Percentiles rank a stretch among this genome's conserved stretches.
These are phyloP conservation scores for Scortum barcoo DNA, from an alignment of 2,113 vertebrate species.

Conservation along the genomic window DNA sequence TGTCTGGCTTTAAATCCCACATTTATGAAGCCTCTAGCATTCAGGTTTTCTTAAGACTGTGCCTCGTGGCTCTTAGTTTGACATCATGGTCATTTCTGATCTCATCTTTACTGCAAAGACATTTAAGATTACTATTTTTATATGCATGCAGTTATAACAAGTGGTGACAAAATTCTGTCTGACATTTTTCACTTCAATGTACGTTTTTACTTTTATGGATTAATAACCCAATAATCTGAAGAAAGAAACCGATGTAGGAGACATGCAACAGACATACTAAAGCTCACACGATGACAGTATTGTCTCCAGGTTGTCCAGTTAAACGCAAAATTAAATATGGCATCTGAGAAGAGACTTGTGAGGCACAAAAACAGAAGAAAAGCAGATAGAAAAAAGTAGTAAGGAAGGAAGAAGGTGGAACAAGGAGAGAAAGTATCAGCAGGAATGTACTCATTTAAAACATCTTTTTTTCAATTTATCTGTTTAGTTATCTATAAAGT, in stretches of 20 bases:
- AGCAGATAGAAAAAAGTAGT: neutral
- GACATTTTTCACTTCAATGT: too few species aligned
- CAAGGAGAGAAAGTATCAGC: neutral
- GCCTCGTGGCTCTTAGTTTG: neutral
- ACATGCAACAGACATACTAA: neutral
- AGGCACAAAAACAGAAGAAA: neutral
- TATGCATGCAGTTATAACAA: neutral
- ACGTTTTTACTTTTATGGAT: neutral
- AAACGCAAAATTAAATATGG: neutral
- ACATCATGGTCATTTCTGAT: too few species aligned
- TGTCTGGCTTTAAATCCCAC: neutral
- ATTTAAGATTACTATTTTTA: too few species aligned
- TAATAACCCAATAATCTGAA: neutral
- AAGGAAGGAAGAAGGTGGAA: too few species aligned
- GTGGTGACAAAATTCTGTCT: too few species aligned
- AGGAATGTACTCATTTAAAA: too few species aligned
- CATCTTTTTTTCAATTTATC: too few species aligned
- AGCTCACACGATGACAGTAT: neutral
- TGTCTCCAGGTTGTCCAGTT: neutral
- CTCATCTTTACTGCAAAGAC: neutral
- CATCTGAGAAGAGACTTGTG: too few species aligned
- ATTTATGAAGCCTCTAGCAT: neutral
- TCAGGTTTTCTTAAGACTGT: neutral
- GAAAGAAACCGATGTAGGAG: neutral
- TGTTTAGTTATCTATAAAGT: too few species aligned